phyloP scores from a whole-genome alignment of 1,140 invertebrate species.

The Globodera rostochiensis region DNA sequence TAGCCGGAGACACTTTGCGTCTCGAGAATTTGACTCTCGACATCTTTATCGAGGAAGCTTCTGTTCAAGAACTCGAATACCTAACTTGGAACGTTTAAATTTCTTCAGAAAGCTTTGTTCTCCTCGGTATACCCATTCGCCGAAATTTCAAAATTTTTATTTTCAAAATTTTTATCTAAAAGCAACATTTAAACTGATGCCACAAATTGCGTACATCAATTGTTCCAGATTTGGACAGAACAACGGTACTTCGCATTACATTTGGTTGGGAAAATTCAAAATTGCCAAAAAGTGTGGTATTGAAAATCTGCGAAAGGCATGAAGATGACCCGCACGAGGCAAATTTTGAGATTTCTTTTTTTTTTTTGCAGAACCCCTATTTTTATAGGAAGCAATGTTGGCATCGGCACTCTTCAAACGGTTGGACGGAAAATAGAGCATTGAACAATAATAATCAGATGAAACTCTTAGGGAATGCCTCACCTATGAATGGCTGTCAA shows the following conservation, averaged over 20 bases:
- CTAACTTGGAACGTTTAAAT: not conserved
- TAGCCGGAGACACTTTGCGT: too few species aligned
- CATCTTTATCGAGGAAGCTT: not conserved
- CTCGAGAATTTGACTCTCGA: too few species aligned
- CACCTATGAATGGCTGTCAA: conserved; percentile 60
- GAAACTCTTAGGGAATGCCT: conserved; percentile 57
- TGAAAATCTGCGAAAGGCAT: conserved; percentile 55
- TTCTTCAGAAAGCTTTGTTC: too few species aligned
- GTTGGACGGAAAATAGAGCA: not conserved
- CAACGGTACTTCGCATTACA: conserved; percentile 56
- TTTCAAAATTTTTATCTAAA: not conserved
- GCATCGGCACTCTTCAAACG: conserved; percentile 24
- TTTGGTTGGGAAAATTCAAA: conserved; percentile 61
- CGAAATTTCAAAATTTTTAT: too few species aligned
- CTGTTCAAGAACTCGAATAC: not conserved
- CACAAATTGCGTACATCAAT: too few species aligned
- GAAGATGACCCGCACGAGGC: conserved; percentile 39
- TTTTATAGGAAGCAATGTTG: conserved; percentile 27
- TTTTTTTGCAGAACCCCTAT: conserved; percentile 4
- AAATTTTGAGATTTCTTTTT: not conserved
- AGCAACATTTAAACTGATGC: too few species aligned
- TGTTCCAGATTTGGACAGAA: conserved; percentile 55
- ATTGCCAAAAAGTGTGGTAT: conserved; percentile 56
- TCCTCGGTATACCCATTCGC: too few species aligned
- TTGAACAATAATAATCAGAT: not conserved